A percentile compares a stretch with the other conserved stretches of the same genome.
Evolutionary conservation across 2,113 vertebrate genomes (phyloP).

Genomic region (Barbus barbus): DNA sequence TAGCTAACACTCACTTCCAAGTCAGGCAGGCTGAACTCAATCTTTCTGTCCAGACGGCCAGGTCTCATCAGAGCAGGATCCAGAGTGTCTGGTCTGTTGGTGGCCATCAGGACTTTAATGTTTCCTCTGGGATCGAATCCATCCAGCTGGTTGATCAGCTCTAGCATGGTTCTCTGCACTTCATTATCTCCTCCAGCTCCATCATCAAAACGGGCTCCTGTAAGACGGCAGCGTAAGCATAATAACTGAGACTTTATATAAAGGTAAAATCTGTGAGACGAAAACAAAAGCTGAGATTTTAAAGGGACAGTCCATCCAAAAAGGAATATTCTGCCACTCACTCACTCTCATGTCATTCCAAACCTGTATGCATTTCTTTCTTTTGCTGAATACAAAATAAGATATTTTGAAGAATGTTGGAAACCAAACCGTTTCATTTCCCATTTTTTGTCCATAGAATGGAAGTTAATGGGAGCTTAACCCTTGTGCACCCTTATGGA

Average conservation of each 20-base stretch:
- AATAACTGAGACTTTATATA: background rate
- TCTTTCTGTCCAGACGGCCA: conserved; percentile 93
- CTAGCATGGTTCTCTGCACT: conserved; percentile 98
- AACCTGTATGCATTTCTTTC: too few species aligned
- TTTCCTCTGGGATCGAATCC: conserved; percentile 97
- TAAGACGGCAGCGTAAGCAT: background rate
- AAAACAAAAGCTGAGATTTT: too few species aligned
- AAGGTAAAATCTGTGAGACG: too few species aligned
- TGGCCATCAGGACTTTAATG: conserved; percentile 99
- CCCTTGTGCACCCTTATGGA: too few species aligned
- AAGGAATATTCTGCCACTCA: too few species aligned
- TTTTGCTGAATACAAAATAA: too few species aligned
- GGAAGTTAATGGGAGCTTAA: too few species aligned
- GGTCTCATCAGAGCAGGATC: conserved; percentile 98
- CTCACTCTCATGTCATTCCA: too few species aligned
- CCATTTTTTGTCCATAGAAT: too few species aligned
- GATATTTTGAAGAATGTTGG: too few species aligned
- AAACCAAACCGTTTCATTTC: too few species aligned
- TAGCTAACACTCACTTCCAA: conserved; percentile 80
- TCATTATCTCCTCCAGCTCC: conserved; percentile 97
- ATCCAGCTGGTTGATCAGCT: conserved; percentile 97
- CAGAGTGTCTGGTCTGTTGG: conserved; percentile 94
- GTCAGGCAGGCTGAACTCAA: conserved; percentile 97
- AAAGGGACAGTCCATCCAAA: too few species aligned
- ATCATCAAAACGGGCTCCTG: conserved; percentile 96